phyloP scores from a whole-genome alignment of 1,140 invertebrate genomes.

The Cyphomyrmex costatus region DNA sequence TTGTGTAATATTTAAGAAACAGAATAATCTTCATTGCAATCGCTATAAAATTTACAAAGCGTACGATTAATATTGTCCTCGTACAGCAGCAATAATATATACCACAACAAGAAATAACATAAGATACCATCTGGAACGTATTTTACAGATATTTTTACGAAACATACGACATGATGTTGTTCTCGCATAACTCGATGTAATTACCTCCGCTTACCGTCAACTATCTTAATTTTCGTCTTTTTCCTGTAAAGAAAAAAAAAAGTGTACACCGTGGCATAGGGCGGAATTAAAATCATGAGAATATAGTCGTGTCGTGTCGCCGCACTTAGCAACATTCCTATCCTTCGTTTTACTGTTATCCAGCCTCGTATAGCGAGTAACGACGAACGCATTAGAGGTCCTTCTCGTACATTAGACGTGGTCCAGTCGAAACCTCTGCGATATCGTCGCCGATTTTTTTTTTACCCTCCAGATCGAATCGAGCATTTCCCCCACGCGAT shows the following conservation, averaged over 20 bases:
- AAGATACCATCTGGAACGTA: background rate
- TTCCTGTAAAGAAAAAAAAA: constrained; percentile 21
- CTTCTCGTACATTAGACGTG: constrained; percentile 44
- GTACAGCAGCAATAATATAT: background rate
- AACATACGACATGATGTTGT: background rate
- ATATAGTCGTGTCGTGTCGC: constrained; percentile 14
- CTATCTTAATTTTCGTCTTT: constrained; percentile 32
- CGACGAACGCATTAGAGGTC: constrained; percentile 26
- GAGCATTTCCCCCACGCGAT: constrained; percentile 30
- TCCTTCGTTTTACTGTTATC: constrained; percentile 33
- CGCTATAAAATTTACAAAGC: constrained; percentile 7
- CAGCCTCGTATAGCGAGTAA: constrained; percentile 25
- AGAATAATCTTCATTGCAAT: background rate
- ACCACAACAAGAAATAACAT: background rate
- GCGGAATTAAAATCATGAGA: constrained; percentile 37
- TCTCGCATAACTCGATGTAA: background rate
- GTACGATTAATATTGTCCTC: background rate
- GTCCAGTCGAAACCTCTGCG: constrained; percentile 17
- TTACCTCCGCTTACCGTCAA: background rate
- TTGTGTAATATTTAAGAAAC: background rate
- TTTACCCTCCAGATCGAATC: constrained; percentile 1
- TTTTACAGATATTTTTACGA: background rate
- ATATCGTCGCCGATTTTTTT: constrained; percentile 17
- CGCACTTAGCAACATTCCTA: constrained; percentile 15
- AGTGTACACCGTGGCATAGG: background rate